These are phyloP conservation scores for Anagrus nilaparvatae DNA, from an alignment of 1,140 invertebrate species.

Conservation along the genomic window DNA sequence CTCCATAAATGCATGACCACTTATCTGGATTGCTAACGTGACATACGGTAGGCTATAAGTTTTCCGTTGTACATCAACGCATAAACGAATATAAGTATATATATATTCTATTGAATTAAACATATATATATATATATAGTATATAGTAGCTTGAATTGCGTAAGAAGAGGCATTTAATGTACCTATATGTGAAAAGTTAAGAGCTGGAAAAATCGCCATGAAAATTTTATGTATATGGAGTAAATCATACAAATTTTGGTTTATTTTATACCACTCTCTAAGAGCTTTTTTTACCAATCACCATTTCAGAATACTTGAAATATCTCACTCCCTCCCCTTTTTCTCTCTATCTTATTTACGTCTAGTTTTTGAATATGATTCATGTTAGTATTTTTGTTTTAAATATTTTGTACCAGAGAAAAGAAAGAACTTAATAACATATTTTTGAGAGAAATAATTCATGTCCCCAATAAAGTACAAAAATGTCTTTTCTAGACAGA, in stretches of 20 bases:
- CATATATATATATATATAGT: conserved; percentile 23
- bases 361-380: conserved; percentile 3
- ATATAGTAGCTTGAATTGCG: background rate
- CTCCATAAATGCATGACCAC: conserved; percentile 44
- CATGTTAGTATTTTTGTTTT: too few species aligned
- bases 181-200: conserved; percentile 25
- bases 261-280: too few species aligned
- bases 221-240: too few species aligned
- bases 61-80: conserved; percentile 21
- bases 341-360: background rate
- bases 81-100: conserved; percentile 11
- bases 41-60: conserved; percentile 30
- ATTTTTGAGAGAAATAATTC: too few species aligned
- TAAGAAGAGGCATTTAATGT: conserved; percentile 1
- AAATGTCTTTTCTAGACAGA: too few species aligned
- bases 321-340: conserved; percentile 3
- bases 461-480: too few species aligned
- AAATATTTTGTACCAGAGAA: too few species aligned
- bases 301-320: too few species aligned
- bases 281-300: too few species aligned
- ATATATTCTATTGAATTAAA: conserved; percentile 38
- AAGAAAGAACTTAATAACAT: too few species aligned
- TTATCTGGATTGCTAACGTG: conserved; percentile 40
- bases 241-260: too few species aligned
- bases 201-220: conserved; percentile 29